These are phyloP conservation scores for Meghimatium bilineatum DNA, from an alignment of 2,888 invertebrate species.

Conservation along the genomic window DNA sequence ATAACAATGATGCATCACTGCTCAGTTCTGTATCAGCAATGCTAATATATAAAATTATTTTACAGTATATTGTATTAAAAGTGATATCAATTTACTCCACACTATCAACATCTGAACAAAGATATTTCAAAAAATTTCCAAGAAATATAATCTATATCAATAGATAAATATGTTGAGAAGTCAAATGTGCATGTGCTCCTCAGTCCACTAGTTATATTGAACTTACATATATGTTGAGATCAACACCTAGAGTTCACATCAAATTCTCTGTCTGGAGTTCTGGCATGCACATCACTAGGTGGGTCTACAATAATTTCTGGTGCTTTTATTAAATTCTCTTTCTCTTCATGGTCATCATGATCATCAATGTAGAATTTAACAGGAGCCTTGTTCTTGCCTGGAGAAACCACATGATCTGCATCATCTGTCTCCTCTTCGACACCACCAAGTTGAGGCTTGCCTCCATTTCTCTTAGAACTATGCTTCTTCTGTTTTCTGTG, in stretches of 20 bases:
- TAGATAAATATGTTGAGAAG: background rate
- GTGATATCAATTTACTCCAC: background rate
- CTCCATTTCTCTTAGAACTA: slow-evolving; percentile 48
- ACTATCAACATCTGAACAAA: background rate
- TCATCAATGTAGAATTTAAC: slow-evolving; percentile 71
- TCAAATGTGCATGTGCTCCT: background rate
- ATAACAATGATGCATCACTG: background rate
- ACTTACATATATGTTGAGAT: background rate
- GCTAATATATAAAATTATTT: background rate
- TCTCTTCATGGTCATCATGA: slow-evolving; percentile 57
- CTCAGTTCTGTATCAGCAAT: background rate
- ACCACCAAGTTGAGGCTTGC: slow-evolving; percentile 41
- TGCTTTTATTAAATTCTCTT: slow-evolving; percentile 58
- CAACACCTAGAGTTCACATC: background rate
- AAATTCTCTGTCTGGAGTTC: slow-evolving; percentile 31
- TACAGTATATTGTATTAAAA: background rate
- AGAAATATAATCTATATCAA: background rate
- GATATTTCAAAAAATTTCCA: background rate
- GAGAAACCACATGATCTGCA: slow-evolving; percentile 25
- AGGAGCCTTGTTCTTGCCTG: slow-evolving; percentile 58
- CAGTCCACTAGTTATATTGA: background rate
- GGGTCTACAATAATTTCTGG: slow-evolving; percentile 71
- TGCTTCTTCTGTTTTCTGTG: slow-evolving; percentile 52
- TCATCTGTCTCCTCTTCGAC: slow-evolving; percentile 48
- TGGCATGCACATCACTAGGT: slow-evolving; percentile 58